Conservation (phyloP, 2,888 invertebrate species). For the Protophormia terraenovae region DNA sequence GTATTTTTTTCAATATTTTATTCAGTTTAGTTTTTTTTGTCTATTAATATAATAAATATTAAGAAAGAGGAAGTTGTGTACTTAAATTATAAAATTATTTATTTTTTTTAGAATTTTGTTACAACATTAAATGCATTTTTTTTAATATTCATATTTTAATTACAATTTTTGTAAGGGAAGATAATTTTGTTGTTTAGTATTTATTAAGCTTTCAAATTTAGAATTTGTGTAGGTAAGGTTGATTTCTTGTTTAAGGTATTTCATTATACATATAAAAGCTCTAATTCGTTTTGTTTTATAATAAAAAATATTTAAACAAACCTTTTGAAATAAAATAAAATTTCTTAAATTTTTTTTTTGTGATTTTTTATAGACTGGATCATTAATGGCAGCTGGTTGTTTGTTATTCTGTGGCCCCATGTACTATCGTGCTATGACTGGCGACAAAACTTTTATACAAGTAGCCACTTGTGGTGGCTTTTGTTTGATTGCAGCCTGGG, state of each 20-base stretch:
- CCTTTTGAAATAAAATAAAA: not conserved
- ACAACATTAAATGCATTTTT: constrained; percentile 66
- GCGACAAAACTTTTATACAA: constrained; percentile 86
- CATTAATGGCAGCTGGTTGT: constrained; percentile 89
- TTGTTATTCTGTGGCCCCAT: constrained; percentile 94
- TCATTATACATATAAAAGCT: constrained; percentile 37
- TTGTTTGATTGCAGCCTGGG: constrained; percentile 94
- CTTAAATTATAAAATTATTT: constrained; percentile 50
- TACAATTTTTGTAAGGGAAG: constrained; percentile 31
- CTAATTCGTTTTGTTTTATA: constrained; percentile 13
- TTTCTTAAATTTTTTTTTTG: not conserved
- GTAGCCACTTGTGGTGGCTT: constrained; percentile 94
- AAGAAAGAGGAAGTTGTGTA: constrained; percentile 11
- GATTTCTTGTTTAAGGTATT: constrained; percentile 26
- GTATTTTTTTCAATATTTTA: constrained; percentile 36
- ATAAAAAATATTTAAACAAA: not conserved
- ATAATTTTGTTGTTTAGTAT: constrained; percentile 24
- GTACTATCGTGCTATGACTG: constrained; percentile 94
- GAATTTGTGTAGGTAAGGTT: constrained; percentile 35
- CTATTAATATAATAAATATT: not conserved
- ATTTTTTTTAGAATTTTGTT: constrained; percentile 63
- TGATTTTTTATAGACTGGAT: constrained; percentile 85
- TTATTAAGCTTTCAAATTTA: constrained; percentile 53
- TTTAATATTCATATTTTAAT: constrained; percentile 19
- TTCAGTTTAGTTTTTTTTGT: constrained; percentile 5